Evolutionary conservation across 2,113 vertebrate species (phyloP).

Genomic region (Nycticebus coucang): DNA sequence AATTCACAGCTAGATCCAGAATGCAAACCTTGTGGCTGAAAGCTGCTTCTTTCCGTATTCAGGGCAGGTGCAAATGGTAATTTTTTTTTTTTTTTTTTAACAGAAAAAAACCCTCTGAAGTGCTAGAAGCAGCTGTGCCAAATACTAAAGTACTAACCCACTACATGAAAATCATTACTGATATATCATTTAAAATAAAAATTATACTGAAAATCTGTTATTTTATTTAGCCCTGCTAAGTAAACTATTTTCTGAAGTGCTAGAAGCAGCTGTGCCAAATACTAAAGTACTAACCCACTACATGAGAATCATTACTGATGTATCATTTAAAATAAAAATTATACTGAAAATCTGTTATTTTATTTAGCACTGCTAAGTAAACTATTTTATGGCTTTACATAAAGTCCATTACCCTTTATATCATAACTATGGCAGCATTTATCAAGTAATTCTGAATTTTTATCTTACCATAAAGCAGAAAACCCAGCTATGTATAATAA

Average conservation of each 20-base stretch:
- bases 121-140: background rate
- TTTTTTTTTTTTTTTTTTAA: background rate
- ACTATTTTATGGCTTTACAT: background rate
- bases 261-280: background rate
- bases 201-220: background rate
- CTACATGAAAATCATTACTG: conserved; percentile 4
- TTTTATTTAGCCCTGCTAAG: background rate
- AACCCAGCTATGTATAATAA: background rate
- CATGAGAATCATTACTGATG: conserved; percentile 6
- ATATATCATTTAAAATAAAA: conserved; percentile 41
- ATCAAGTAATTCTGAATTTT: background rate
- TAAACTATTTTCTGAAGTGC: background rate
- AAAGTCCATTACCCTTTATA: background rate
- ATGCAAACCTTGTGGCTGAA: conserved; percentile 16
- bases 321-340: conserved; percentile 43
- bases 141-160: background rate
- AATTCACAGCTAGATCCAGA: conserved; percentile 63
- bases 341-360: background rate
- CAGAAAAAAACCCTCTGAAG: conserved; percentile 36
- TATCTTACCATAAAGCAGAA: background rate
- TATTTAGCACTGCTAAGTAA: conserved; percentile 8
- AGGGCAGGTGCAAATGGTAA: conserved; percentile 40
- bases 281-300: background rate
- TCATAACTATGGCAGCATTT: background rate
- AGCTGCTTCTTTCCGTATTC: background rate